Percentiles rank a stretch among this genome's conserved stretches.
These are phyloP conservation scores for Microplitis manilae DNA, from an alignment of 2,888 invertebrate genomes.

Conservation along the genomic window DNA sequence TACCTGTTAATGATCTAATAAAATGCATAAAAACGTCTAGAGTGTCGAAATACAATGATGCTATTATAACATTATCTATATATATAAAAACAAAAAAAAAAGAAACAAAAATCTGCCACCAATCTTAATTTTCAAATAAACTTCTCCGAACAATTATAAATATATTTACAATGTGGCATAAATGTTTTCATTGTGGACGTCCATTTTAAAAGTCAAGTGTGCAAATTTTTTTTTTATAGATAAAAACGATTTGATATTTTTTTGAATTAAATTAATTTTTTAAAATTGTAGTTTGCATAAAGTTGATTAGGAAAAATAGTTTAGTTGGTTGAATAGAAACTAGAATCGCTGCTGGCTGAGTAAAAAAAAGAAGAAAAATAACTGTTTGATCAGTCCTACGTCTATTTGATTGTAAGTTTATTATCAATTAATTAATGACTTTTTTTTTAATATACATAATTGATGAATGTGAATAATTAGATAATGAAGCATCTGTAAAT, in stretches of 20 bases:
- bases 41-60: background rate
- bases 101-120: background rate
- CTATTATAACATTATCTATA: background rate
- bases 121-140: background rate
- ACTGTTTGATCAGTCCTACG: background rate
- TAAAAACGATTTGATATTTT: background rate
- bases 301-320: background rate
- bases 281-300: background rate
- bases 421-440: slow-evolving; percentile 9
- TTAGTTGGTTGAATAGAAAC: too few species aligned
- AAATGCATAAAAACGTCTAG: slow-evolving; percentile 10
- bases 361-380: slow-evolving; percentile 1
- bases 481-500: slow-evolving; percentile 12
- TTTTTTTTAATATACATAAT: slow-evolving; percentile 14
- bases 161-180: slow-evolving; percentile 17
- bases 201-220: background rate
- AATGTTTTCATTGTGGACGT: slow-evolving; percentile 20
- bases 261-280: background rate
- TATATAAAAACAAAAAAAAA: background rate
- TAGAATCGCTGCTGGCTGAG: background rate
- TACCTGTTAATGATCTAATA: slow-evolving; percentile 29
- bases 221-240: background rate
- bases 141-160: background rate
- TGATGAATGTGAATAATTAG: slow-evolving; percentile 9
- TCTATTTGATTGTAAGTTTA: slow-evolving; percentile 1